These are phyloP conservation scores for Stichopus chloronotus DNA, from an alignment of 35 echinoderm and acorn worm genomes.

Conservation along the genomic window DNA sequence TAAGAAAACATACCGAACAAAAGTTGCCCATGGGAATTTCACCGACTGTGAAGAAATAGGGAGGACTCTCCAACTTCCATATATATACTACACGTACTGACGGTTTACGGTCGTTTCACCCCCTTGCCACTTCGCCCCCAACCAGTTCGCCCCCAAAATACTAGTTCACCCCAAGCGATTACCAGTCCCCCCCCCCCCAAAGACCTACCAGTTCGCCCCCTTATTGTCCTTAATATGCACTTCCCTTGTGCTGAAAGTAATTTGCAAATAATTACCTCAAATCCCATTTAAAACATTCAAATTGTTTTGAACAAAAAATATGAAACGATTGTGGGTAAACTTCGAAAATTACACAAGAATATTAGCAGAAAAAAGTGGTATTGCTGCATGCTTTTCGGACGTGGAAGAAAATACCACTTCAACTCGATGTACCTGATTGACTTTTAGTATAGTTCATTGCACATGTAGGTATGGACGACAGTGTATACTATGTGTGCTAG, in stretches of 20 bases:
- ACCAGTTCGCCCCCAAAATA: no score
- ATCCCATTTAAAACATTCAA: background rate
- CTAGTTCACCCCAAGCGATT: no score
- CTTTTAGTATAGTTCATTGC: background rate
- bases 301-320: background rate
- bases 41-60: no score
- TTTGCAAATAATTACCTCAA: background rate
- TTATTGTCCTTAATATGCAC: background rate
- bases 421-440: constrained; percentile 2
- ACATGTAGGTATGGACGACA: background rate
- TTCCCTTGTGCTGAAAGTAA: background rate
- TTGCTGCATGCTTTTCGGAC: background rate
- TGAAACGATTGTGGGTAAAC: background rate
- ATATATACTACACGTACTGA: no score
- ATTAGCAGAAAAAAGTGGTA: background rate
- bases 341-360: background rate
- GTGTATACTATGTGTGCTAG: background rate
- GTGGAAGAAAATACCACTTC: background rate
- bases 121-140: no score
- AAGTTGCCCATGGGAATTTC: no score
- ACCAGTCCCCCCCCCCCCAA: no score
- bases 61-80: no score
- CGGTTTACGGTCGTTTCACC: no score
- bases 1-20: no score
- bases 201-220: background rate